Conservation (phyloP, 2,797 vertebrate genomes). For the Danio aesculapii region DNA sequence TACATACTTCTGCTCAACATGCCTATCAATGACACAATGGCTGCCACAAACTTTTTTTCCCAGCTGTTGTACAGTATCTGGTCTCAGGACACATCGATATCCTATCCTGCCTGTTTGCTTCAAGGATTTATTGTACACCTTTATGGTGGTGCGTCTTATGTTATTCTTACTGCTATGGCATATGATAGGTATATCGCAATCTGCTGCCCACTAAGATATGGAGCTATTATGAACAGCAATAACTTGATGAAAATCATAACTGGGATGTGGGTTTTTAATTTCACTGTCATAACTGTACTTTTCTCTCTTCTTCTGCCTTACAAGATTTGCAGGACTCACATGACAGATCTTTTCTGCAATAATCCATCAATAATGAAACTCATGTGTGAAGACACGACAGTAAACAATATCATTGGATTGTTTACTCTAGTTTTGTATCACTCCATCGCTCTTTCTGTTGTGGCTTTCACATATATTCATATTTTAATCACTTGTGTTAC, state of each 20-base stretch:
- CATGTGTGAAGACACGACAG: constrained; percentile 69
- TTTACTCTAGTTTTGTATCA: constrained; percentile 53
- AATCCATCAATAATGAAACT: constrained; percentile 74
- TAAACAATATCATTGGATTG: constrained; percentile 76
- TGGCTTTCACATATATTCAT: constrained; percentile 81
- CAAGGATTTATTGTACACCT: constrained; percentile 77
- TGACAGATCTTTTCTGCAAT: constrained; percentile 77
- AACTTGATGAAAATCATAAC: constrained; percentile 63
- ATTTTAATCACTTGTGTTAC: constrained; percentile 73
- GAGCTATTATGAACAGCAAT: constrained; percentile 66
- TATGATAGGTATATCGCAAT: constrained; percentile 81
- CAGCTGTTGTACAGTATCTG: constrained; percentile 69
- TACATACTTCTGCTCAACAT: constrained; percentile 75
- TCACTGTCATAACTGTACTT: constrained; percentile 52
- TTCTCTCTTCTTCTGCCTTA: constrained; percentile 45
- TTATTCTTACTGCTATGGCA: constrained; percentile 79
- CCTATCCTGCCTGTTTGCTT: constrained; percentile 65
- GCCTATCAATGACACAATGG: constrained; percentile 72
- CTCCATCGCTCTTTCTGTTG: constrained; percentile 67
- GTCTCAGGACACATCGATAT: constrained; percentile 64
- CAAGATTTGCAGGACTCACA: constrained; percentile 64
- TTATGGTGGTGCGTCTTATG: constrained; percentile 72
- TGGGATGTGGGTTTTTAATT: constrained; percentile 60
- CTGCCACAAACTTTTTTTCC: constrained; percentile 72
- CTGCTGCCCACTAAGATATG: constrained; percentile 77